These are phyloP conservation scores for Chrysemys picta DNA, from an alignment of 2,113 vertebrate genomes.

Conservation along the genomic window DNA sequence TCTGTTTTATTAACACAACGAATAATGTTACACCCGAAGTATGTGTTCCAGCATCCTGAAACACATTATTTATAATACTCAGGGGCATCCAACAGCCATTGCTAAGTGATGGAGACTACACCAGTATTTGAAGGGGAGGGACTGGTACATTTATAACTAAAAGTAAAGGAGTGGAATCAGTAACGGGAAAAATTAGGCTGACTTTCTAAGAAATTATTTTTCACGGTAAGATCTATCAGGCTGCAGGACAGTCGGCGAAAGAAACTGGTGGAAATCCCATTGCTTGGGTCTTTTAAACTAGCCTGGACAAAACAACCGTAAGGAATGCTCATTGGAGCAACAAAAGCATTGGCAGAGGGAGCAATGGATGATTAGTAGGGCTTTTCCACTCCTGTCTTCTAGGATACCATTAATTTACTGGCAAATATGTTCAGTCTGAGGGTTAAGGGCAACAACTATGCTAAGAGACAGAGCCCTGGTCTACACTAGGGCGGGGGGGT, in stretches of 20 bases:
- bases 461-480: not conserved
- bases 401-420: not conserved
- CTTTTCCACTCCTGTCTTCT: not conserved
- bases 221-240: not conserved
- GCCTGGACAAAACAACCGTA: not conserved
- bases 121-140: not conserved
- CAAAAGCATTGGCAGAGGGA: not conserved
- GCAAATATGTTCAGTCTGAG: not conserved
- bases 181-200: not conserved
- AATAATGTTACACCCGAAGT: not conserved
- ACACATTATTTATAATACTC: not conserved
- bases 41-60: not conserved
- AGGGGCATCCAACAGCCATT: not conserved
- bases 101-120: not conserved
- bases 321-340: not conserved
- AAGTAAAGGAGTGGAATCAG: not conserved
- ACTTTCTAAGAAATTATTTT: not conserved
- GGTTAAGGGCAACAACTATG: not conserved
- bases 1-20: not conserved
- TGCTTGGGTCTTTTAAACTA: not conserved
- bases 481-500: too few relatives aligned
- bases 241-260: not conserved
- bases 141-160: not conserved
- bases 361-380: not conserved
- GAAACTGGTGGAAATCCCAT: not conserved